A percentile compares a stretch with the other conserved stretches of the same genome.
These are phyloP conservation scores for Cinclus cinclus DNA, from an alignment of 2,113 vertebrate genomes.

Conservation along the genomic window DNA sequence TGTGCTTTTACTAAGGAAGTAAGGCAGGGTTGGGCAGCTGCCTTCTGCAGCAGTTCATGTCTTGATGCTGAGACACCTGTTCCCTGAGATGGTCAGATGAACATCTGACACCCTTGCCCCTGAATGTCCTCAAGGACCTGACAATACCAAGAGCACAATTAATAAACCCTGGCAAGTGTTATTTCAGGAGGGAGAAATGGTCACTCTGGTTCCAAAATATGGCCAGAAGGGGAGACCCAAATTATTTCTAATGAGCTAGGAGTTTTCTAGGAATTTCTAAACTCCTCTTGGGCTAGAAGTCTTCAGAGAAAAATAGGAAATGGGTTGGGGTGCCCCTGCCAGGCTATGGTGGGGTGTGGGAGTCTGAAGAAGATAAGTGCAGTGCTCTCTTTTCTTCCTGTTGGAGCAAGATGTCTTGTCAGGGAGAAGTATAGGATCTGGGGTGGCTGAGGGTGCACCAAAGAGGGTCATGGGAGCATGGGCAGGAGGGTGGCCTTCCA, in stretches of 20 bases:
- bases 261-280: too few relatives aligned
- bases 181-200: neutral
- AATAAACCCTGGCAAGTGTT: neutral
- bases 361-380: neutral
- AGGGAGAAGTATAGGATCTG: neutral
- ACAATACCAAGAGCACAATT: rapidly evolving
- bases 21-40: neutral
- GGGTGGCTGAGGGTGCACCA: neutral
- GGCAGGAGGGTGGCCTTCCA: neutral
- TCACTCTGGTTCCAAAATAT: neutral
- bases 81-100: too few relatives aligned
- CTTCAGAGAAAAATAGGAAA: neutral
- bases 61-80: neutral
- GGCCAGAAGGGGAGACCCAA: neutral
- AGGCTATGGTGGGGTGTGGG: rapidly evolving
- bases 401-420: neutral
- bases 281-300: neutral
- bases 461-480: neutral
- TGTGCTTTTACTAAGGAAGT: neutral
- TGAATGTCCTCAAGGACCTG: neutral
- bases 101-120: neutral
- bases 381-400: neutral
- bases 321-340: neutral
- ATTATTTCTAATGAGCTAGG: neutral
- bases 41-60: neutral